These are phyloP conservation scores for Drosophila ogumai DNA, from an alignment of 1,140 invertebrate genomes.

Conservation along the genomic window DNA sequence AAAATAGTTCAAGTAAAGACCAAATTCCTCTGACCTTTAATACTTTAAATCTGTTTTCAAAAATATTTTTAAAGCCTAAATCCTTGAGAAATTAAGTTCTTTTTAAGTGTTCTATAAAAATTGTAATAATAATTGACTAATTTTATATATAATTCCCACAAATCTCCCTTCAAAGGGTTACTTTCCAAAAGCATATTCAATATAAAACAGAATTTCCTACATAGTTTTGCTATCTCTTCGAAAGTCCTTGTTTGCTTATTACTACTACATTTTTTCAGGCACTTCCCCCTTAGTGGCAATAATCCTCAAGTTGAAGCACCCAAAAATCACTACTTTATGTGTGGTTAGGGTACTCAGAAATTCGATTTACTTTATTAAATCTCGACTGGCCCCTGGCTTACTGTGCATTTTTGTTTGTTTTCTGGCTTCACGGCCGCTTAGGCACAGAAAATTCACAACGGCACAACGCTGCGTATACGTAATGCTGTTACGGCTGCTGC, in stretches of 20 bases:
- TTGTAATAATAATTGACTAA: too few species aligned
- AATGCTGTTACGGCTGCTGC: conserved; percentile 29
- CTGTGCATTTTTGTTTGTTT: conserved; percentile 48
- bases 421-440: conserved; percentile 63
- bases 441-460: conserved; percentile 54
- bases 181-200: neutral
- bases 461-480: conserved; percentile 68
- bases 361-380: conserved; percentile 50
- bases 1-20: too few species aligned
- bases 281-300: neutral
- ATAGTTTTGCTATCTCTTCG: neutral
- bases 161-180: neutral
- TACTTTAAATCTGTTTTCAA: too few species aligned
- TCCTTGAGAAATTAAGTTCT: too few species aligned
- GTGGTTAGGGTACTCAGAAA: conserved; percentile 21
- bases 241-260: neutral
- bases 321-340: conserved; percentile 12
- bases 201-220: neutral
- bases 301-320: conserved; percentile 8
- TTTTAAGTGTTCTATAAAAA: too few species aligned
- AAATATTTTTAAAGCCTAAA: neutral
- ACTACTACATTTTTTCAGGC: neutral
- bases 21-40: too few species aligned
- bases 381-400: conserved; percentile 10
- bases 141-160: too few species aligned